Conservation (phyloP, 2,888 invertebrate species). For the Scaptomyza polygonia region DNA sequence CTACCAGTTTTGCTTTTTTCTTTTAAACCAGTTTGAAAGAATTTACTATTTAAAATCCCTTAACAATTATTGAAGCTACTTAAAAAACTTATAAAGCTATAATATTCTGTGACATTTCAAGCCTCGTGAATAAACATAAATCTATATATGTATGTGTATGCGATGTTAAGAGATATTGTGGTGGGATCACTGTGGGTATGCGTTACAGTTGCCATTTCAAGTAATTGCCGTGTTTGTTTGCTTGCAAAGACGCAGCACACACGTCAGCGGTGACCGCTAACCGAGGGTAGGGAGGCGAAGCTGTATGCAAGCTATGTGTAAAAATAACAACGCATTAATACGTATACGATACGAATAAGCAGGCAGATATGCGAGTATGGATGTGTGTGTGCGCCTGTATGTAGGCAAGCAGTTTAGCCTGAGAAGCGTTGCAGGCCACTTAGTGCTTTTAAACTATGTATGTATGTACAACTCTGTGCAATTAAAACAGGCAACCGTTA, state of each 20-base stretch:
- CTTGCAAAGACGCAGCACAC: slow-evolving; percentile 27
- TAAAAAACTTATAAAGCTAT: too few relatives aligned
- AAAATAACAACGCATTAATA: not conserved
- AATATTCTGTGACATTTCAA: too few relatives aligned
- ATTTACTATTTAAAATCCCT: too few relatives aligned
- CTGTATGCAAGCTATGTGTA: slow-evolving; percentile 12
- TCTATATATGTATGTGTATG: too few relatives aligned
- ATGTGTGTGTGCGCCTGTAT: slow-evolving; percentile 42
- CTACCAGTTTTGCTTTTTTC: too few relatives aligned
- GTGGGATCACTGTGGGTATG: slow-evolving; percentile 12
- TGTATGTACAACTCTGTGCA: slow-evolving; percentile 69
- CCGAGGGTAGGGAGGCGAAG: not conserved
- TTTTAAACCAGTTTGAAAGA: too few relatives aligned
- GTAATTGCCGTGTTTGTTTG: slow-evolving; percentile 58
- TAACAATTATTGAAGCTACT: too few relatives aligned
- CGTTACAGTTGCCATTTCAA: slow-evolving; percentile 35
- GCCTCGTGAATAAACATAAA: too few relatives aligned
- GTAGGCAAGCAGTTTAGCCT: slow-evolving; percentile 46
- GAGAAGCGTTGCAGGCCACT: slow-evolving; percentile 35
- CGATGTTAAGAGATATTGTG: too few relatives aligned
- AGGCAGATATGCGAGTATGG: not conserved
- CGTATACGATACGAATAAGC: not conserved
- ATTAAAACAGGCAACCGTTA: slow-evolving; percentile 55
- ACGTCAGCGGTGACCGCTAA: slow-evolving; percentile 11
- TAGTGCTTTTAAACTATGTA: slow-evolving; percentile 53